These are phyloP conservation scores for Thyatira batis DNA, from an alignment of 2,888 invertebrate species.

Conservation along the genomic window DNA sequence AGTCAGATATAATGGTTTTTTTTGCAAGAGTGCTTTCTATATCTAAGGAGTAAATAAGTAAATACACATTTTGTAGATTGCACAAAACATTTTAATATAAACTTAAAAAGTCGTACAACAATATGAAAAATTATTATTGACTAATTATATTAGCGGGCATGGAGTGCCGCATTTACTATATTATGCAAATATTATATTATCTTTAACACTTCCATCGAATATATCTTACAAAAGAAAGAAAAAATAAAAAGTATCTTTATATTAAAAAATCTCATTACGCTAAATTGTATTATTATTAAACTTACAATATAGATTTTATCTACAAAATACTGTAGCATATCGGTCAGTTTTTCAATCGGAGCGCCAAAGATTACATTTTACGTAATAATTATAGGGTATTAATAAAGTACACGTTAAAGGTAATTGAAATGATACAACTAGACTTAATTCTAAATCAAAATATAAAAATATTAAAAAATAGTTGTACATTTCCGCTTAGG, in stretches of 20 bases:
- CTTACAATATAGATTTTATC: constrained; percentile 82
- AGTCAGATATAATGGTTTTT: not conserved
- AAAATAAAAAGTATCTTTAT: constrained; percentile 79
- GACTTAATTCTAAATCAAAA: constrained; percentile 81
- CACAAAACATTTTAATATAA: constrained; percentile 93
- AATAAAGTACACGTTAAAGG: constrained; percentile 72
- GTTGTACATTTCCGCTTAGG: constrained; percentile 73
- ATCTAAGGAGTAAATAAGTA: constrained; percentile 24
- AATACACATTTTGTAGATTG: constrained; percentile 79
- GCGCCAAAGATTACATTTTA: constrained; percentile 59
- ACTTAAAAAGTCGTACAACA: constrained; percentile 93
- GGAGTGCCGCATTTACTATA: constrained; percentile 87
- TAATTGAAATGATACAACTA: constrained; percentile 78
- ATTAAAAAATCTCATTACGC: constrained; percentile 81
- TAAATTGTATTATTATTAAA: constrained; percentile 78
- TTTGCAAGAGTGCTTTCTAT: not conserved
- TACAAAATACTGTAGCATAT: constrained; percentile 80
- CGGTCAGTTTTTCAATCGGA: constrained; percentile 79
- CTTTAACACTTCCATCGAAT: constrained; percentile 83
- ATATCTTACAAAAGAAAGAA: constrained; percentile 81
- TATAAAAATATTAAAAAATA: constrained; percentile 83
- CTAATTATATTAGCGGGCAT: constrained; percentile 87
- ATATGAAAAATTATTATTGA: constrained; percentile 92
- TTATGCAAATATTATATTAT: constrained; percentile 85
- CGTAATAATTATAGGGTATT: constrained; percentile 69